phyloP scores from a whole-genome alignment of 2,797 vertebrate species.

The Ataeniobius toweri region DNA sequence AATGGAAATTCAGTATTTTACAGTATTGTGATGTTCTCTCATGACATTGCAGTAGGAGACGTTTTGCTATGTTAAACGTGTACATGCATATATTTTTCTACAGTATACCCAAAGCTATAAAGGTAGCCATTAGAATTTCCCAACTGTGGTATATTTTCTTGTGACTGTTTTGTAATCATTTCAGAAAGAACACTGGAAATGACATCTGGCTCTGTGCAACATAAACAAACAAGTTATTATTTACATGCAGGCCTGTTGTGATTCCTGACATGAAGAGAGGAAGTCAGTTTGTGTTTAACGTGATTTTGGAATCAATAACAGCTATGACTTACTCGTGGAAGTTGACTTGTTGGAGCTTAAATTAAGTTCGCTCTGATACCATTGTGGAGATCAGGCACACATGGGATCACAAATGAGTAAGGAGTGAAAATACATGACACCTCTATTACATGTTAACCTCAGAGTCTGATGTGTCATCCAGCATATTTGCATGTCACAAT shows the following conservation, averaged over 20 bases:
- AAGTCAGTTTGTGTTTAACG: slow-evolving; percentile 8
- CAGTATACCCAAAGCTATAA: neutral
- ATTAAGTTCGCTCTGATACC: neutral
- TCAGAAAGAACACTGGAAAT: neutral
- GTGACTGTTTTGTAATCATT: neutral
- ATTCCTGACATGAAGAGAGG: neutral
- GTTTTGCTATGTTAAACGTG: neutral
- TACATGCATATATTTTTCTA: neutral
- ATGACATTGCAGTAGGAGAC: neutral
- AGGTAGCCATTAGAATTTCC: neutral
- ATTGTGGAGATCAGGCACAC: neutral
- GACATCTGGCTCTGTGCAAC: too few species aligned
- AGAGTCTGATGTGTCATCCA: slow-evolving; percentile 6
- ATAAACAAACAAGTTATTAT: neutral
- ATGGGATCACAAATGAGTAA: neutral
- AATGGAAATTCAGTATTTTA: neutral
- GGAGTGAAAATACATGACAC: too few species aligned
- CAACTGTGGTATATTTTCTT: neutral
- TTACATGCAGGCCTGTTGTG: neutral
- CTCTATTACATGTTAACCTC: neutral
- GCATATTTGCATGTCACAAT: slow-evolving; percentile 8
- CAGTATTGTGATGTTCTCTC: neutral
- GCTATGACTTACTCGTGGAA: neutral
- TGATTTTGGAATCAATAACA: slow-evolving; percentile 13
- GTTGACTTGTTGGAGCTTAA: slow-evolving; percentile 6